Evolutionary conservation across 2,113 vertebrate species (phyloP).

Genomic region (Phylloscopus trochiloides): DNA sequence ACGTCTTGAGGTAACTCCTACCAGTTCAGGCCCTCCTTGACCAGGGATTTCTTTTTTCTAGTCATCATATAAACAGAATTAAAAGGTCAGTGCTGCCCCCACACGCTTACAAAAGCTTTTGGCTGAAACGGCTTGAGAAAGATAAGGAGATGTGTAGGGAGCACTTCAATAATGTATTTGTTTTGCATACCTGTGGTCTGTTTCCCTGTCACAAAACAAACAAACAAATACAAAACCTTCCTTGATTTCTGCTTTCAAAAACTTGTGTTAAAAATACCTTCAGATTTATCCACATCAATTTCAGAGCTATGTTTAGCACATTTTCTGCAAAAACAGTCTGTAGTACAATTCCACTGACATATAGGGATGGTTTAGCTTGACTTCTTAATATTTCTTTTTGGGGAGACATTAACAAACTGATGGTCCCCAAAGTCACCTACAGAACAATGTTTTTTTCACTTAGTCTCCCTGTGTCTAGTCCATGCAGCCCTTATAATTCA

Average conservation of each 20-base stretch:
- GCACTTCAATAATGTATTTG: background rate
- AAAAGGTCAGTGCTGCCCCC: conserved; percentile 59
- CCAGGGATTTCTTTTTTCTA: background rate
- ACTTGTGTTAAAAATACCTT: background rate
- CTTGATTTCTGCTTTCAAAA: background rate
- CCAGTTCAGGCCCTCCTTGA: background rate
- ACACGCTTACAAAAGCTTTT: conserved; percentile 38
- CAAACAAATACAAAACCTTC: background rate
- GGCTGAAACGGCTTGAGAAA: background rate
- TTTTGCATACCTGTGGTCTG: background rate
- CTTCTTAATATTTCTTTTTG: background rate
- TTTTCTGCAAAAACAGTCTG: background rate
- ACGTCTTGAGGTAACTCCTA: rapidly evolving
- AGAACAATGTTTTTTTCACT: background rate
- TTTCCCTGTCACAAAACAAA: background rate
- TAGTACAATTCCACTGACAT: background rate
- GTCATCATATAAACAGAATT: conserved; percentile 20
- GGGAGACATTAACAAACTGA: background rate
- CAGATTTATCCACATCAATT: background rate
- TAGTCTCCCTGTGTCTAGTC: background rate
- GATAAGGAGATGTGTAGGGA: background rate
- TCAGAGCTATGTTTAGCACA: background rate
- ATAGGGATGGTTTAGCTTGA: background rate
- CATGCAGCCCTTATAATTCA: background rate
- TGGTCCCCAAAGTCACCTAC: background rate